These are phyloP conservation scores for Chloebia gouldiae DNA, from an alignment of 2,113 vertebrate genomes.

Conservation along the genomic window DNA sequence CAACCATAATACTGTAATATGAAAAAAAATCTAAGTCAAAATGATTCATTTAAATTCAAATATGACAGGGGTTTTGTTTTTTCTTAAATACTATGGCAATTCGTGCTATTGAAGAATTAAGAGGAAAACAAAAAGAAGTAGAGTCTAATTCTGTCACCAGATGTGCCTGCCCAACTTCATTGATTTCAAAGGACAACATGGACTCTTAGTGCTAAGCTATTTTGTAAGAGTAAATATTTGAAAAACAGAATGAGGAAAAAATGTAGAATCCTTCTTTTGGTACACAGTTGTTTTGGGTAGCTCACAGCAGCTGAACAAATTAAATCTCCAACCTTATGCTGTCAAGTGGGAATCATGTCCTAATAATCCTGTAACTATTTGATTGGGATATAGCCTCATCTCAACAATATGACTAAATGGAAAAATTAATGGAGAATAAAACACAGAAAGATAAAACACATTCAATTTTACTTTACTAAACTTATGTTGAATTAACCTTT, in stretches of 20 bases:
- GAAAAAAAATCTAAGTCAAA: constrained; percentile 9
- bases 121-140: background rate
- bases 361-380: constrained; percentile 38
- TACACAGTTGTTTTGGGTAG: constrained; percentile 19
- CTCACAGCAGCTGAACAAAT: constrained; percentile 45
- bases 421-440: constrained; percentile 25
- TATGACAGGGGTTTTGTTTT: background rate
- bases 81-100: background rate
- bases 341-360: constrained; percentile 33
- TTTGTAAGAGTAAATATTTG: constrained; percentile 68
- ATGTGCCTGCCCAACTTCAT: background rate
- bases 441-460: background rate
- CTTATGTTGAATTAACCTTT: constrained; percentile 14
- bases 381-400: background rate
- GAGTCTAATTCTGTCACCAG: background rate
- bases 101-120: background rate
- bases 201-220: constrained; percentile 1
- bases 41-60: constrained; percentile 24
- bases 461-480: background rate
- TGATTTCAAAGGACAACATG: background rate
- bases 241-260: constrained; percentile 57
- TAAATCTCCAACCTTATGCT: constrained; percentile 34
- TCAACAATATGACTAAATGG: background rate
- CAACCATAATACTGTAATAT: constrained; percentile 39
- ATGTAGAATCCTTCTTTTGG: constrained; percentile 16